Percentiles rank a stretch among this genome's conserved stretches.
These are phyloP conservation scores for Diogma glabrata DNA, from an alignment of 2,888 invertebrate species.

Conservation along the genomic window DNA sequence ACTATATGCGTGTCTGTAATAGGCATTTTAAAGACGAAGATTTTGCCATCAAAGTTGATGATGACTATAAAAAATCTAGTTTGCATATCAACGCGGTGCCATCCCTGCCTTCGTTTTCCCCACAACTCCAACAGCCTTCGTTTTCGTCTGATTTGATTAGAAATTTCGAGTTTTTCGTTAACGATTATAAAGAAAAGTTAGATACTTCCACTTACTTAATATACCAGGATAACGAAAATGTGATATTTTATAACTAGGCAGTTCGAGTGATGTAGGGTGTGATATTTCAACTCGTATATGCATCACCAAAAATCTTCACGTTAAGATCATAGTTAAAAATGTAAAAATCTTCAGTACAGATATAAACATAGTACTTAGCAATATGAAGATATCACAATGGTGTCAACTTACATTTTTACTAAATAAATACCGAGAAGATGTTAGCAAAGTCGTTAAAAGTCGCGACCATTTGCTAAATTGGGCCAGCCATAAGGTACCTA, in stretches of 20 bases:
- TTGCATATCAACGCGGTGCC: not conserved
- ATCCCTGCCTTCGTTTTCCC: not conserved
- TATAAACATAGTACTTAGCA: not conserved
- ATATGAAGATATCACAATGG: conserved; percentile 4
- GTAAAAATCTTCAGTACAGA: not conserved
- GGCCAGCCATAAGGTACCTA: not conserved
- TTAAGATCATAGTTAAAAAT: not conserved
- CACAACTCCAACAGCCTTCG: too few relatives aligned
- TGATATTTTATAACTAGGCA: not conserved
- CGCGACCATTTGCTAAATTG: not conserved
- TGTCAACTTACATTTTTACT: not conserved
- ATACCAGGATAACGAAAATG: not conserved
- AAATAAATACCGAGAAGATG: not conserved
- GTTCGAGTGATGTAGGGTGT: not conserved
- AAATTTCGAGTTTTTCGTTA: not conserved
- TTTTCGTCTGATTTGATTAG: not conserved
- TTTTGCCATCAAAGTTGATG: not conserved
- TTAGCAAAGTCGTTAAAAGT: not conserved
- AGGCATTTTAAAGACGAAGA: not conserved
- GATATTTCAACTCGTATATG: not conserved
- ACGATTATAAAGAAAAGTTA: not conserved
- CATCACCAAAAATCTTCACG: not conserved
- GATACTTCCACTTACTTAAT: not conserved
- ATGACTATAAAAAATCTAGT: not conserved
- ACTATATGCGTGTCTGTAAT: not conserved